Percentiles rank a stretch among this genome's conserved stretches.
phyloP scores from a whole-genome alignment of 2,113 vertebrate genomes.

The Turnix velox region DNA sequence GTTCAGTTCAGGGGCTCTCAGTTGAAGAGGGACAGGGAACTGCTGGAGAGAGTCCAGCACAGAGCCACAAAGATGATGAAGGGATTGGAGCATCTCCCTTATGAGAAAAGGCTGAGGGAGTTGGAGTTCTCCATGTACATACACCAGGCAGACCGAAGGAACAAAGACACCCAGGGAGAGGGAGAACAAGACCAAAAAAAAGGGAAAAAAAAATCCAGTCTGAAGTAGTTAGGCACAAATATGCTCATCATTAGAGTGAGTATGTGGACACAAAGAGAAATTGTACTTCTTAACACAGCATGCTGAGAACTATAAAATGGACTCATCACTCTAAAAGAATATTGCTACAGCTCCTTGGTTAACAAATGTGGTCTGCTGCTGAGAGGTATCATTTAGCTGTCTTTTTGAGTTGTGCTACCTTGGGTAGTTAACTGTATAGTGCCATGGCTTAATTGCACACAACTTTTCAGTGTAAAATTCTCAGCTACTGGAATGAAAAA shows the following conservation, averaged over 20 bases:
- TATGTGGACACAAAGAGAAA: not conserved
- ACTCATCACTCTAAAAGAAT: not conserved
- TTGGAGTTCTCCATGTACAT: fast-evolving
- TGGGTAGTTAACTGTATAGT: slow-evolving; percentile 33
- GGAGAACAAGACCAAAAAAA: not conserved
- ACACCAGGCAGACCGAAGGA: not conserved
- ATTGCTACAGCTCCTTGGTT: not conserved
- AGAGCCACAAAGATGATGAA: too few relatives aligned
- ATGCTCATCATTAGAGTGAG: not conserved
- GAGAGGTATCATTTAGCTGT: not conserved
- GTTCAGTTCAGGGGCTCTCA: too few relatives aligned
- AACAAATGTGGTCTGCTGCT: not conserved
- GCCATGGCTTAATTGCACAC: not conserved
- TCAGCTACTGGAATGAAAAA: not conserved
- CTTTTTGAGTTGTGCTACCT: not conserved
- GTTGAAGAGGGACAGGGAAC: too few relatives aligned
- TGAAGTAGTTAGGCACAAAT: not conserved
- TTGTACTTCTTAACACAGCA: not conserved
- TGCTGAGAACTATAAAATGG: not conserved
- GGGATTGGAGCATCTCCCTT: too few relatives aligned
- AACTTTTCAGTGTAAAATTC: not conserved
- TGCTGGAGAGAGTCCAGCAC: too few relatives aligned
- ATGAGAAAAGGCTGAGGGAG: too few relatives aligned
- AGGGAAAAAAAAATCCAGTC: not conserved
- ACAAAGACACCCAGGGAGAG: not conserved